These are phyloP conservation scores for Patella pellucida DNA, from an alignment of 2,888 invertebrate species.

Conservation along the genomic window DNA sequence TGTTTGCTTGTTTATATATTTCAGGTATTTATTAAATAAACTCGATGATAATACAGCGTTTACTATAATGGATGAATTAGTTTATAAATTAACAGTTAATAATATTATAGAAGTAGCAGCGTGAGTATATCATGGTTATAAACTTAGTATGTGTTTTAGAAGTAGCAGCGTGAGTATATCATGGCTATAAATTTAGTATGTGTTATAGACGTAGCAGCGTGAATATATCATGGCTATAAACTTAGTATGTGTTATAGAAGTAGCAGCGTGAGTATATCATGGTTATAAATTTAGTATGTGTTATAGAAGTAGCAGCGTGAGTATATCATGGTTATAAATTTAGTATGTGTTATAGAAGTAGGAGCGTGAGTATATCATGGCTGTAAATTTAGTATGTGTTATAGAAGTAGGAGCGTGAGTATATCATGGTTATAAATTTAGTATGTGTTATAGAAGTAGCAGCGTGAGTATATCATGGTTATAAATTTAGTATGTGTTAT, in stretches of 20 bases:
- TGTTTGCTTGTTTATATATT: slow-evolving; percentile 27
- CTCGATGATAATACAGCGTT: slow-evolving; percentile 53
- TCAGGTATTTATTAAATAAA: slow-evolving; percentile 58
- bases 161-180: too few species aligned
- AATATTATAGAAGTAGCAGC: slow-evolving; percentile 56
- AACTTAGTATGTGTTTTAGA: too few species aligned
- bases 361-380: slow-evolving; percentile 57
- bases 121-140: slow-evolving; percentile 43
- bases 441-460: slow-evolving; percentile 58
- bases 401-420: slow-evolving; percentile 62
- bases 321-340: slow-evolving; percentile 33
- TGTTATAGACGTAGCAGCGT: slow-evolving; percentile 60
- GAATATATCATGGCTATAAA: slow-evolving; percentile 36
- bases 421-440: too few species aligned
- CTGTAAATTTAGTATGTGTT: too few species aligned
- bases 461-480: slow-evolving; percentile 53
- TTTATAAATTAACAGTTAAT: slow-evolving; percentile 67
- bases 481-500: too few species aligned
- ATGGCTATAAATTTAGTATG: too few species aligned
- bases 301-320: slow-evolving; percentile 62
- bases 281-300: too few species aligned
- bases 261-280: slow-evolving; percentile 60
- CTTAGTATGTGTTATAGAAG: too few species aligned
- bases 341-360: slow-evolving; percentile 51
- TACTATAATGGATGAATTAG: slow-evolving; percentile 67